Percentiles rank a stretch among this genome's conserved stretches.
These are phyloP conservation scores for Xestoiulus laeticollis DNA, from an alignment of 2,888 invertebrate species.

Conservation along the genomic window DNA sequence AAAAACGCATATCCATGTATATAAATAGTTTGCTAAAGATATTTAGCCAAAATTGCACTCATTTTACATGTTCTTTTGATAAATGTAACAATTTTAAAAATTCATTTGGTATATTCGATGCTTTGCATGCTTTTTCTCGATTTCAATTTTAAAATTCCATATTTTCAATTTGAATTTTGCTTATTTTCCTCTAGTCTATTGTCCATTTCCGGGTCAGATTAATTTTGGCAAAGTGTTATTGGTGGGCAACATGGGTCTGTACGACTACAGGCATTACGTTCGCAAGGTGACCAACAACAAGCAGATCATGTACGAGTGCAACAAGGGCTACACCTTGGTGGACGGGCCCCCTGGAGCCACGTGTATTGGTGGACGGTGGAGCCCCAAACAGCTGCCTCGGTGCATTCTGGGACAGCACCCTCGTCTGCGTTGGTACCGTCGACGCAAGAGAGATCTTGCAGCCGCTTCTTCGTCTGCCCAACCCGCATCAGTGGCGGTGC, in stretches of 20 bases:
- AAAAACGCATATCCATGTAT: too few relatives aligned
- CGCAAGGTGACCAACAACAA: slow-evolving; percentile 86
- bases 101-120: too few relatives aligned
- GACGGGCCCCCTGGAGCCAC: slow-evolving; percentile 93
- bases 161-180: slow-evolving; percentile 6
- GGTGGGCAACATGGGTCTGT: slow-evolving; percentile 95
- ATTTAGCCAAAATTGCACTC: too few relatives aligned
- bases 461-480: slow-evolving; percentile 61
- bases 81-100: too few relatives aligned
- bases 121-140: too few relatives aligned
- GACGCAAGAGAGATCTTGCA: slow-evolving; percentile 68
- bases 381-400: slow-evolving; percentile 82
- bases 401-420: slow-evolving; percentile 89
- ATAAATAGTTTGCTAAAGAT: too few relatives aligned
- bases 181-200: slow-evolving; percentile 75
- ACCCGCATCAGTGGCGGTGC: slow-evolving; percentile 16
- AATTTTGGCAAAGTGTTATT: slow-evolving; percentile 88
- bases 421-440: slow-evolving; percentile 80
- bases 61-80: too few relatives aligned
- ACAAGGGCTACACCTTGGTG: slow-evolving; percentile 85
- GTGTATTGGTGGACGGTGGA: slow-evolving; percentile 93
- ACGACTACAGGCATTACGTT: slow-evolving; percentile 94
- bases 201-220: slow-evolving; percentile 90
- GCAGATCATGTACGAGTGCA: slow-evolving; percentile 95
- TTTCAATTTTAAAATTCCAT: too few relatives aligned